Evolutionary conservation across 2,797 vertebrate species (phyloP).

Genomic region (Momotus momota): DNA sequence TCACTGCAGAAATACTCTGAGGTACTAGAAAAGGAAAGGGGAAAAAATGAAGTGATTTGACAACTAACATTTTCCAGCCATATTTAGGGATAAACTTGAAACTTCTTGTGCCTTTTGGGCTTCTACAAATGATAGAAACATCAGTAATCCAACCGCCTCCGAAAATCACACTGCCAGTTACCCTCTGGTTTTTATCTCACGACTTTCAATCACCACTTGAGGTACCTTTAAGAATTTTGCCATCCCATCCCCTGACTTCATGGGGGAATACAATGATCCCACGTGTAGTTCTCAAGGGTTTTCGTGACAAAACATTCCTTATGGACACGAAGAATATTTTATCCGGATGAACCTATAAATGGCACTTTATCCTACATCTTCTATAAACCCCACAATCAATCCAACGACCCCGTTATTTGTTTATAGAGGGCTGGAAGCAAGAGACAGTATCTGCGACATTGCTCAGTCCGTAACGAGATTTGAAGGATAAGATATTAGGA

Average conservation of each 20-base stretch:
- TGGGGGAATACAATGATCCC: neutral
- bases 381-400: neutral
- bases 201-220: neutral
- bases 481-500: neutral
- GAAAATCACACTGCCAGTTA: neutral
- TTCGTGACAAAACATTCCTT: neutral
- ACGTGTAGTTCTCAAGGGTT: neutral
- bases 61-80: neutral
- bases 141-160: neutral
- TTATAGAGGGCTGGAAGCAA: neutral
- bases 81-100: neutral
- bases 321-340: neutral
- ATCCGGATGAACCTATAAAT: neutral
- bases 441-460: neutral
- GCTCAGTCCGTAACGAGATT: neutral
- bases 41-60: neutral
- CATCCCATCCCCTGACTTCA: neutral
- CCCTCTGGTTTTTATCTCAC: neutral
- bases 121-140: neutral
- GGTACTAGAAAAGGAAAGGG: neutral
- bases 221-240: neutral
- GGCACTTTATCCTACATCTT: neutral
- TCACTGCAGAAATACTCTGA: neutral
- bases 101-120: neutral
- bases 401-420: neutral